Base-by-base conservation (phyloP, 1,140 invertebrate species). In the Akabosia matsudoensis region DNA sequence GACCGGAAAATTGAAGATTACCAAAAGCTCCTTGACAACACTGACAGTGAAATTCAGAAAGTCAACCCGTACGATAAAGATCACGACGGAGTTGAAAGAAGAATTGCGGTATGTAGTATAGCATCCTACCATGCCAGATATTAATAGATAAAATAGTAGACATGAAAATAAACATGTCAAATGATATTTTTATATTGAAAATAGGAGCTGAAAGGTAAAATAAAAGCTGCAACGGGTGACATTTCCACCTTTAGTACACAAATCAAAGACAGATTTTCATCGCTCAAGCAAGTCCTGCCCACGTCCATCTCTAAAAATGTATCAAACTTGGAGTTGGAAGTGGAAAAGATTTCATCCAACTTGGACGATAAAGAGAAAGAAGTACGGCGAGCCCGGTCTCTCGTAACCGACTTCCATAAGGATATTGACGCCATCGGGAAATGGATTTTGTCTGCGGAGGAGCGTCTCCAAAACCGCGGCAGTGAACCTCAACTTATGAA, bases 361-460 rank as follows among this genome's bases (percentile, higher is more conserved):
- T 92, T 95, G 91, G 93, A 95, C 80, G 92, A 94, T 82, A 94
- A 94, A 83, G 89, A 92, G 79, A 88, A 91, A 82, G 93, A 95
- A 84, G 91, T 92, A 84, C 94, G 94, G 83, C 89, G 92, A 67
- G 94, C 93, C 7, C 89, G 90, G 80, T 93, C 93, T 22, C 88
- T 91, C 71, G 88, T 93, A 24, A 89, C 89, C 26, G 93, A 96
- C 75, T 96, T 94, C 84, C 83, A 90, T 10, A 85, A 87, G 22
- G 93, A 93, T 79, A 90, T 94, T 7, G 93, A 95, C 78, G 89
- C 90, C 74, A 88, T 96, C 0, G 92, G 93, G 80, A 86, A 88
- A 28, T 96, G 94, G 94, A 87, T 96, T 34, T 88, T 91, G 51
- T 88, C 91, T 61, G 91, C 93, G 0, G 93, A 96, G 83, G 85